Evolutionary conservation across 2,888 invertebrate genomes (phyloP), one percentile per base, ranked within the genome.

Genomic region (Agrotis exclamationis): DNA sequence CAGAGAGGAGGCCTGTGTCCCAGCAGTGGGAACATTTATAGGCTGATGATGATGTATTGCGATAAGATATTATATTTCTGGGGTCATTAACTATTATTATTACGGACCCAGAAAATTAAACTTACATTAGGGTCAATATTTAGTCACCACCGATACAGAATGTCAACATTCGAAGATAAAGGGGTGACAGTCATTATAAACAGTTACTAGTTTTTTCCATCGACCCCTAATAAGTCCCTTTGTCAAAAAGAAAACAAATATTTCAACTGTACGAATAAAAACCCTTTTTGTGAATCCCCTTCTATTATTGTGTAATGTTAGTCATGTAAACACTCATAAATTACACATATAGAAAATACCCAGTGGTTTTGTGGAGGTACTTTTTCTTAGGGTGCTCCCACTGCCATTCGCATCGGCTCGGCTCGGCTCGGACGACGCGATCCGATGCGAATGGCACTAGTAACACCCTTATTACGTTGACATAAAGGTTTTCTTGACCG

Each of bases 71-170:
- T n/a, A n/a, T n/a, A n/a, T n/a, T n/a, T n/a, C n/a, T n/a, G 33
- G 7, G 6, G 33, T 33, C 33, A 33, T 33, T 33, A 33, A 33
- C 33, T 33, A 7, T 1, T 1, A 33, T 33, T 33, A 6, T 33
- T 33, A 57, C 33, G 68, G 74, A 60, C 81, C 82, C 67, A 82
- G 69, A 83, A 83, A 74, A 53, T 64, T 14, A 66, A 53, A 69
- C 51, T 50, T 7, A 71, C 45, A 54, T 14, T 74, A 45, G n/a
- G 24, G 48, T 45, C 28, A 67, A 70, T 79, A 63, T 79, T 70
- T 70, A 71, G 69, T 18, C 20, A 69, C 28, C n/a, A 54, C 57
- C 59, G 78, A 74, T 78, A 83, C 47, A 51, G 11, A 67, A 53
- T 56, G 69, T 68, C 68, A 68, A 68, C 58, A 66, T 56, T 76